These are phyloP conservation scores for Trididemnum clinides DNA, from an alignment of 23 tunicate species.

Conservation along the genomic window DNA sequence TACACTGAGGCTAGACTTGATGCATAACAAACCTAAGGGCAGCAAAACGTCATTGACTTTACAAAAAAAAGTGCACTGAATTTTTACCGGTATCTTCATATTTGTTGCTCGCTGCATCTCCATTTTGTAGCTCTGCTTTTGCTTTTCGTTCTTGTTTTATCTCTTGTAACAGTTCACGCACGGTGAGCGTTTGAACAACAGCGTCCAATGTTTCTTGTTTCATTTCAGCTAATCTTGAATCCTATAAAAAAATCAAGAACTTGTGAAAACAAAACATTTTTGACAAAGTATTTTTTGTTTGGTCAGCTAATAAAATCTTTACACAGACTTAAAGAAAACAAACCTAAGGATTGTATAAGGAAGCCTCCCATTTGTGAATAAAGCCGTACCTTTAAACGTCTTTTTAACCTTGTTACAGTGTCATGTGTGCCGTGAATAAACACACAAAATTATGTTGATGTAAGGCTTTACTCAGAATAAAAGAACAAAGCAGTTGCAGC, in stretches of 20 bases:
- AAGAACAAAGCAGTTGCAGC: too few relatives aligned
- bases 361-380: too few relatives aligned
- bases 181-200: conserved; percentile 34
- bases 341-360: too few relatives aligned
- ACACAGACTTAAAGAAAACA: not conserved
- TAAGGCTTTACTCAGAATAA: too few relatives aligned
- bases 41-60: too few relatives aligned
- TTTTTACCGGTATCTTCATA: conserved; percentile 34
- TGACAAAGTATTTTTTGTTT: not conserved
- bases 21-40: too few relatives aligned
- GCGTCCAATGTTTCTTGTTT: conserved; percentile 36
- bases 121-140: not conserved
- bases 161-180: conserved; percentile 23
- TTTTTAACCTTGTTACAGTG: too few relatives aligned
- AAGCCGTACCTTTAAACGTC: too few relatives aligned
- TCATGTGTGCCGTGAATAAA: too few relatives aligned
- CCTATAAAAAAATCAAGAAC: not conserved
- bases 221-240: conserved; percentile 5
- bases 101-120: not conserved
- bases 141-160: conserved; percentile 2
- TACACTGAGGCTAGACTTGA: too few relatives aligned
- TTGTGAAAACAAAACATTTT: not conserved
- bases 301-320: conserved; percentile 8
- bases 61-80: too few relatives aligned
- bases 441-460: too few relatives aligned